These are phyloP conservation scores for Pteruthius melanotis DNA, from an alignment of 2,113 vertebrate genomes.

Conservation along the genomic window DNA sequence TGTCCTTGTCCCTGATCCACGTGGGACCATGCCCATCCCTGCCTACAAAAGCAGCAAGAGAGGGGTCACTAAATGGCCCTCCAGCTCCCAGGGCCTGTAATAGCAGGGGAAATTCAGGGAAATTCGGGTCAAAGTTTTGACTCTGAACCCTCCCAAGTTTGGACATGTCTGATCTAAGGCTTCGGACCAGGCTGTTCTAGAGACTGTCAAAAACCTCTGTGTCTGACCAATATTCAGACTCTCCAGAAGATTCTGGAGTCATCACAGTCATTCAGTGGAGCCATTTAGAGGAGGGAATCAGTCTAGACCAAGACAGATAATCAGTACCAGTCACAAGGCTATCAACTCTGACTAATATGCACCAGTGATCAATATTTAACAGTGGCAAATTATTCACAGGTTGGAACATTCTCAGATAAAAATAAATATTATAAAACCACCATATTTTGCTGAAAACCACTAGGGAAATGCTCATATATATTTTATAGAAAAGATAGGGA, in stretches of 20 bases:
- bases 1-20: accelerated
- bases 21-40: neutral
- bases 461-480: neutral
- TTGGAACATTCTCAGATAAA: neutral
- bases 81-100: neutral
- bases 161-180: neutral
- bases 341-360: neutral
- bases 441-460: neutral
- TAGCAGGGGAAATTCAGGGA: neutral
- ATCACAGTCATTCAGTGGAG: neutral
- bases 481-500: neutral
- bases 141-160: neutral
- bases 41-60: neutral
- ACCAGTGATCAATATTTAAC: neutral
- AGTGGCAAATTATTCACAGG: neutral
- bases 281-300: neutral
- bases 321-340: neutral
- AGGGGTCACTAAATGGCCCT: neutral
- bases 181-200: neutral
- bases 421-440: neutral
- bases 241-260: neutral
- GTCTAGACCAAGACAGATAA: neutral
- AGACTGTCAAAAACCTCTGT: neutral
- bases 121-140: neutral
- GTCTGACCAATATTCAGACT: neutral